Base-by-base conservation (phyloP, 1,140 invertebrate species). In the Drosophila orosa region DNA sequence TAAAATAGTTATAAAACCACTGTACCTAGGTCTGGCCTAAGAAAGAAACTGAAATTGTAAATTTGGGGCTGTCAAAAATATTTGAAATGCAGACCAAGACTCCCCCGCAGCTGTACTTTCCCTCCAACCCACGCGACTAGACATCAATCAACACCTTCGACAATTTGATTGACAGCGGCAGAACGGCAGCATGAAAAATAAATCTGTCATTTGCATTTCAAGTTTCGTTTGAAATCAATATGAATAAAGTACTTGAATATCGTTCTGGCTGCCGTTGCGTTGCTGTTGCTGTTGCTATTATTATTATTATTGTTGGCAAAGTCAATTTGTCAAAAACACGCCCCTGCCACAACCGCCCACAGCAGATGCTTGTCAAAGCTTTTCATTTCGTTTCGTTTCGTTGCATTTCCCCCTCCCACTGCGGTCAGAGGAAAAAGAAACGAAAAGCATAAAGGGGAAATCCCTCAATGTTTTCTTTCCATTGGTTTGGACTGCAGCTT, bases 141-240 rank as follows among this genome's bases (percentile, higher is more conserved):
- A 77, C 84, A 89, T 89, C 84, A 89, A 90, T 89, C 84, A 89
- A 78, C 84, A 89, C 84, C 84, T 89, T 78, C 63, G 58, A 69
- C 76, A 80, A 57, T 44, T 74, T 89, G 84, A 89, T 89, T 89
- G 84, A 89, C 84, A 80, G 84, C 68, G 24, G 40, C 74, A 63
- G 67, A 80, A 63, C 81, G 81, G 80, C 68, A 66, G 76, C 84
- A 66, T 80, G 68, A 68, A 80, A 83, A 66, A 89, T 87, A 89
- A 89, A 89, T 89, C 84, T 89, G 84, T 89, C 84, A 89, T 89
- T 90, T 89, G 84, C 84, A 89, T 90, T 76, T 84, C 56, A 62
- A 77, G 77, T 80, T 74, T 60, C 66, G 72, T 83, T 89, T 89
- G 73, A 89, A 89, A 87, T 89, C 73, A 77, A 87, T 84, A 87